Evolutionary conservation across 2,797 vertebrate species (phyloP).

Genomic region (Manis pentadactyla): DNA sequence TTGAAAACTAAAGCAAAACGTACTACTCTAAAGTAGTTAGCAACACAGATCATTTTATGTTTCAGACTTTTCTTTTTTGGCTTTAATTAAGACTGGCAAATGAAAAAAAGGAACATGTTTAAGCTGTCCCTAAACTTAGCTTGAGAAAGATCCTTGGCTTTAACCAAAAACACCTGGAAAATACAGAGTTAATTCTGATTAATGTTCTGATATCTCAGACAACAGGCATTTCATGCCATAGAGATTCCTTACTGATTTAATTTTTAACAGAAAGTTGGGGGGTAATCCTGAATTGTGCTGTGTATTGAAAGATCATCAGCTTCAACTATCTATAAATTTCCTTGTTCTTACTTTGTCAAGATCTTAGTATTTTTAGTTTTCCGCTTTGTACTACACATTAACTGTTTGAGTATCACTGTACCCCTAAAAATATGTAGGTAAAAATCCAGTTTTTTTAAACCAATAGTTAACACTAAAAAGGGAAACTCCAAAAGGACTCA

Average conservation of each 20-base stretch:
- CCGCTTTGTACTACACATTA: conserved; percentile 59
- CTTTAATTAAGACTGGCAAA: not conserved
- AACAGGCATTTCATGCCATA: not conserved
- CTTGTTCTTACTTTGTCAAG: conserved; percentile 63
- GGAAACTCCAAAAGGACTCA: conserved; percentile 41
- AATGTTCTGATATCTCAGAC: not conserved
- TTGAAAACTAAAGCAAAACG: conserved; percentile 39
- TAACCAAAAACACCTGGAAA: conserved; percentile 43
- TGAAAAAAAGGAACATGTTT: conserved; percentile 50
- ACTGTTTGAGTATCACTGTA: not conserved
- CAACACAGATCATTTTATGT: not conserved
- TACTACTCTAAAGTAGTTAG: not conserved
- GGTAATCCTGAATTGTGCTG: not conserved
- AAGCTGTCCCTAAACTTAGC: not conserved
- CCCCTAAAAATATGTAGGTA: conserved; percentile 55
- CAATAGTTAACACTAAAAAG: conserved; percentile 41
- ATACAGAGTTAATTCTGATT: conserved; percentile 28
- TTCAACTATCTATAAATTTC: conserved; percentile 66
- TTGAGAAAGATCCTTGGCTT: conserved; percentile 21
- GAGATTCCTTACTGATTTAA: not conserved
- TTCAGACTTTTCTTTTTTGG: not conserved
- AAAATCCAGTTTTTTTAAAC: conserved; percentile 34
- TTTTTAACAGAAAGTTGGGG: conserved; percentile 33
- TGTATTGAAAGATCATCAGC: conserved; percentile 12
- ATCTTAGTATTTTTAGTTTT: conserved; percentile 60